A percentile compares a stretch with the other conserved stretches of the same genome.
Conservation (phyloP, 1,140 invertebrate species). For the Solenopsis invicta region DNA sequence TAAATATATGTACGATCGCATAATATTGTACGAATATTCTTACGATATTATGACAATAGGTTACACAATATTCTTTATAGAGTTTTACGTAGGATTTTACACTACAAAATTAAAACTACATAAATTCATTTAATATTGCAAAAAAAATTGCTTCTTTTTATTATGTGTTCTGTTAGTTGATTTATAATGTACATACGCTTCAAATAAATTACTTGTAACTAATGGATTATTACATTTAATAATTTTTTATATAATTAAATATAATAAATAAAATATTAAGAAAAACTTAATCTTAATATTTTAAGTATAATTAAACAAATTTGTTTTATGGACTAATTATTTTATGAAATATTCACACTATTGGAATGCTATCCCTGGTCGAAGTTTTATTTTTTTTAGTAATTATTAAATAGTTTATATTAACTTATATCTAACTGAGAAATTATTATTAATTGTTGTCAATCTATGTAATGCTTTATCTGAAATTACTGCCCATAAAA, state of each 20-base stretch:
- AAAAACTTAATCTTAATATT: not conserved
- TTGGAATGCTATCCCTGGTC: not conserved
- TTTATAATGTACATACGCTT: not conserved
- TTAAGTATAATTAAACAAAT: not conserved
- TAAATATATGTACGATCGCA: too few species aligned
- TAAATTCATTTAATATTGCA: not conserved
- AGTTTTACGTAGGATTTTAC: not conserved
- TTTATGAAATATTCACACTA: not conserved
- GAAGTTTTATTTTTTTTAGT: too few species aligned
- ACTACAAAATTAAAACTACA: not conserved
- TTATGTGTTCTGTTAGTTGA: not conserved
- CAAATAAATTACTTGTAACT: not conserved
- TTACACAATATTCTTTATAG: too few species aligned
- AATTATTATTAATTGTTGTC: too few species aligned
- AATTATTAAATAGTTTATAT: too few species aligned
- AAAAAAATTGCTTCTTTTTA: not conserved
- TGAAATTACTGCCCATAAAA: too few species aligned
- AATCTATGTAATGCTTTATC: too few species aligned
- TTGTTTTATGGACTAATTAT: not conserved
- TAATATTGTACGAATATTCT: too few species aligned
- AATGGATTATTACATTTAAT: not conserved
- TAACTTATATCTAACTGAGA: too few species aligned
- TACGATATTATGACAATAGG: too few species aligned
- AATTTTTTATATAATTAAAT: not conserved
- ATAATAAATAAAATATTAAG: too few species aligned